Evolutionary conservation across 1,140 invertebrate genomes (phyloP), one percentile per base, ranked within the genome.

Genomic region (Drosophila obscura): DNA sequence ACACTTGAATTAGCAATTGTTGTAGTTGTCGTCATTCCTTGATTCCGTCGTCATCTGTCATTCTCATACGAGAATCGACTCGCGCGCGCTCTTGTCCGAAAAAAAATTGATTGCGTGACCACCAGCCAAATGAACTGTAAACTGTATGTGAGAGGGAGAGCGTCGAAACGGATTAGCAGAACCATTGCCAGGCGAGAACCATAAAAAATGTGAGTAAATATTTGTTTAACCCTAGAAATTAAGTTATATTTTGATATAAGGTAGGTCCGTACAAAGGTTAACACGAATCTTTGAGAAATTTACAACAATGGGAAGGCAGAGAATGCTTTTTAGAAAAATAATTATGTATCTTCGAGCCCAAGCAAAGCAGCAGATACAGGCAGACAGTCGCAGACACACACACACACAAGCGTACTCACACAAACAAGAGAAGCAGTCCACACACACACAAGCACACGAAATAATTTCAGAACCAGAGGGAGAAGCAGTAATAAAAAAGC

Each of bases 281-380:
- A 53, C 69, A 77, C 90, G 84, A 91, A 91, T 90, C 73, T 73
- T 73, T 73, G 76, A 87, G 71, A 75, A 75, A 85, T 82, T 90
- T 91, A 88, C 77, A 82, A 90, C 80, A 91, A 91, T 82, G 82
- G 75, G 65, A 72, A 91, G 90, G 90, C 90, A 85, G 80, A 90
- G 90, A 91, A 79, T 91, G 90, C 64, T 90, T 91, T 91, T 91
- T 84, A 90, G 84, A 90, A 91, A 91, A 91, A 91, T 89, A 90
- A 90, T 90, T 90, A 90, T 90, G 82, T 90, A 90, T 90, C 83
- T 90, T 83, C 79, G 84, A 75, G 77, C 73, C 77, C 88, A 84
- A 80, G 69, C 74, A 90, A 84, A 80, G 69, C 74, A 90, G 73
- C 31, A 67, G 15, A 57, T 41, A 64, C 56, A 58, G 16, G 44